Evolutionary conservation across 2,113 vertebrate genomes (phyloP).

Genomic region (Oreochromis tanganicae): DNA sequence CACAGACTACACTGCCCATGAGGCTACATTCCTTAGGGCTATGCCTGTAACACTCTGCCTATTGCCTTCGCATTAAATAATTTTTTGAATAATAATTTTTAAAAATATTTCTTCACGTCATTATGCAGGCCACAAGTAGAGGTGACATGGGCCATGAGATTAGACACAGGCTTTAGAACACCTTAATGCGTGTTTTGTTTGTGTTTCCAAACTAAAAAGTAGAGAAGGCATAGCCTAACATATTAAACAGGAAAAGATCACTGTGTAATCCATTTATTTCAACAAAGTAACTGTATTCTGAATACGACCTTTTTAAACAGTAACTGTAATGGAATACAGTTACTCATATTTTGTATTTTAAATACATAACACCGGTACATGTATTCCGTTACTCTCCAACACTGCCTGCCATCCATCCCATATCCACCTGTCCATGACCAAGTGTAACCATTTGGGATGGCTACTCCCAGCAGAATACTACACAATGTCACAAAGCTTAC

Average conservation of each 20-base stretch:
- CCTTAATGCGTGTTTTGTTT: neutral
- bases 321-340: neutral
- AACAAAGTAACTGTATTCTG: neutral
- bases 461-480: neutral
- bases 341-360: neutral
- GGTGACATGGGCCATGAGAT: neutral
- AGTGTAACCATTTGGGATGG: neutral
- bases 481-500: neutral
- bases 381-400: neutral
- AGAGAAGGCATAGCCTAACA: neutral
- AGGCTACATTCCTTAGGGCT: neutral
- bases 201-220: neutral
- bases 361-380: neutral
- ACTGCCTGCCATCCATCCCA: neutral
- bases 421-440: neutral
- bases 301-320: neutral
- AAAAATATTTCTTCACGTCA: neutral
- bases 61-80: neutral
- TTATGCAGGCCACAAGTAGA: neutral
- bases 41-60: neutral
- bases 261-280: neutral
- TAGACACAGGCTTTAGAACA: neutral
- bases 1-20: neutral
- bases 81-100: neutral
- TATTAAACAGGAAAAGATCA: neutral